phyloP scores from a whole-genome alignment of 2,888 invertebrate genomes.

The Falcaria lacertinaria region DNA sequence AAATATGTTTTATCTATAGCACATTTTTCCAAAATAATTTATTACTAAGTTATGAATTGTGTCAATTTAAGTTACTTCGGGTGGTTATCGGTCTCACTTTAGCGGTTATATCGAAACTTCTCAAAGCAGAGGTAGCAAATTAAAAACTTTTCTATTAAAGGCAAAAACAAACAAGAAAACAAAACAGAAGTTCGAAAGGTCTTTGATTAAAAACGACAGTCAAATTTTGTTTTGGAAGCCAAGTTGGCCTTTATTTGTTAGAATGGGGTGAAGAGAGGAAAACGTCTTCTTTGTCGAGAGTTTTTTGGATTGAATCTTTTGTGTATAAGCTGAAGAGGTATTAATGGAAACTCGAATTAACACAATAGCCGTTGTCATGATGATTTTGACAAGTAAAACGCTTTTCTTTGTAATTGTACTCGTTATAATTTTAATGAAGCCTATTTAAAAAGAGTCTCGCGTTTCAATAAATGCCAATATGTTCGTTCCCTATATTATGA shows the following conservation, averaged over 20 bases:
- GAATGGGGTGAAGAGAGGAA: slow-evolving; percentile 26
- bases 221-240: slow-evolving; percentile 33
- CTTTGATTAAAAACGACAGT: slow-evolving; percentile 53
- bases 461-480: slow-evolving; percentile 2
- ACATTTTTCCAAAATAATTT: too few species aligned
- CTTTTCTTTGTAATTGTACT: slow-evolving; percentile 8
- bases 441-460: background rate
- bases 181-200: slow-evolving; percentile 47
- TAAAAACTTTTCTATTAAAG: slow-evolving; percentile 56
- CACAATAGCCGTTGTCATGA: slow-evolving; percentile 24
- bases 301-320: slow-evolving; percentile 38
- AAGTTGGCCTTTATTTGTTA: slow-evolving; percentile 37
- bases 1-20: too few species aligned
- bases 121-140: slow-evolving; percentile 47
- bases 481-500: slow-evolving; percentile 14
- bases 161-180: slow-evolving; percentile 46
- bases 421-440: background rate
- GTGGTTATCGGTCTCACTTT: slow-evolving; percentile 22
- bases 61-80: slow-evolving; percentile 7
- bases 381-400: slow-evolving; percentile 23
- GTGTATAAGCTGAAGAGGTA: slow-evolving; percentile 29
- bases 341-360: slow-evolving; percentile 23
- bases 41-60: background rate
- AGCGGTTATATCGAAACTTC: slow-evolving; percentile 15
- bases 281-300: slow-evolving; percentile 23